Evolutionary conservation across 2,797 vertebrate genomes (phyloP).

Genomic region (Pangasius krempfi): DNA sequence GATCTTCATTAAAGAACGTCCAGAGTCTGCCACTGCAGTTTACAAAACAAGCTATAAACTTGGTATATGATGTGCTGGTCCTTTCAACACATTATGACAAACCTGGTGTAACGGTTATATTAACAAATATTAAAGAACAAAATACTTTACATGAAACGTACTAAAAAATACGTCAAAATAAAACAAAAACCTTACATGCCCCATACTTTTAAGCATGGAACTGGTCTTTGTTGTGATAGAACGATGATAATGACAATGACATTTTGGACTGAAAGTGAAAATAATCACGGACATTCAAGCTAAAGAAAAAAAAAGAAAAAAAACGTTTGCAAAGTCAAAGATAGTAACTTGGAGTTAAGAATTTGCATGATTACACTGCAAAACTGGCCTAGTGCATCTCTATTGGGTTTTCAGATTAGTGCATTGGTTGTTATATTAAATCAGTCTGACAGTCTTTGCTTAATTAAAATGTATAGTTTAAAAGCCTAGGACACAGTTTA

Average conservation of each 20-base stretch:
- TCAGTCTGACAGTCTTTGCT: not conserved
- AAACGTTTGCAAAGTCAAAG: not conserved
- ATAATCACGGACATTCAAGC: not conserved
- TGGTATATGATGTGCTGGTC: not conserved
- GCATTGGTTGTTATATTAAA: not conserved
- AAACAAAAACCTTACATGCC: not conserved
- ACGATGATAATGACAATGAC: not conserved
- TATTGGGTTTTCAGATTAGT: constrained; percentile 11
- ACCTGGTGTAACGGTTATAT: not conserved
- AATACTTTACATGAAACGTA: not conserved
- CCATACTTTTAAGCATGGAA: not conserved
- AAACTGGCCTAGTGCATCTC: not conserved
- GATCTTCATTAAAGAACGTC: not conserved
- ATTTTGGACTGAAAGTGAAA: not conserved
- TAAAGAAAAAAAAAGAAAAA: not conserved
- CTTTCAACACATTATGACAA: not conserved
- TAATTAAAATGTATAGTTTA: not conserved
- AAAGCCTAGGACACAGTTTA: not conserved
- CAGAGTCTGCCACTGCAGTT: not conserved
- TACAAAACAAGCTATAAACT: constrained; percentile 1
- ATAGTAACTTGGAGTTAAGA: not conserved
- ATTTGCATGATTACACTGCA: not conserved
- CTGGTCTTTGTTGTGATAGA: not conserved
- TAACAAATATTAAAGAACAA: not conserved
- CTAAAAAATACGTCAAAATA: not conserved